Evolutionary conservation across 2,797 vertebrate species (phyloP).

Genomic region (Micropoecilia bifurca): DNA sequence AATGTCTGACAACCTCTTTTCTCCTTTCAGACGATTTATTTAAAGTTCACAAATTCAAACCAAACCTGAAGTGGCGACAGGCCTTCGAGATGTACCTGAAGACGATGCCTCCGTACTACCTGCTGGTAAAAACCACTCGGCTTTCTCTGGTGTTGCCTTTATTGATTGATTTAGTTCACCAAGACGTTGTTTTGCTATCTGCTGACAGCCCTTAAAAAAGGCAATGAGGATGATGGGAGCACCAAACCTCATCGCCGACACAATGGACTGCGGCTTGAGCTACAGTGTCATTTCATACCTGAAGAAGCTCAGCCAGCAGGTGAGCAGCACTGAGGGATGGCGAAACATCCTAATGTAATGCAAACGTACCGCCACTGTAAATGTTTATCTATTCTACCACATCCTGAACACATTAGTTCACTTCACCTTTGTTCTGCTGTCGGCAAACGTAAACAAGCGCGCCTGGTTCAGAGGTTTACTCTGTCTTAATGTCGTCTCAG

Average conservation of each 20-base stretch:
- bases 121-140: constrained; percentile 84
- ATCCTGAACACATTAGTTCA: not conserved
- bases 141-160: constrained; percentile 3
- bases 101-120: constrained; percentile 97
- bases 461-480: not conserved
- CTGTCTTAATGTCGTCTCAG: not conserved
- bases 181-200: constrained; percentile 15
- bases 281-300: constrained; percentile 99
- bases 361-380: not conserved
- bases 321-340: constrained; percentile 55
- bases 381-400: not conserved
- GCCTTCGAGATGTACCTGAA: constrained; percentile 98
- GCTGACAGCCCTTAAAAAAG: constrained; percentile 95
- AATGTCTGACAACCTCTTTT: constrained; percentile 10
- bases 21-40: constrained; percentile 93
- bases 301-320: constrained; percentile 99
- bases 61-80: constrained; percentile 98
- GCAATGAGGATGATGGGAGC: constrained; percentile 99
- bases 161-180: not conserved
- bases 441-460: not conserved
- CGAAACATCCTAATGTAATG: not conserved
- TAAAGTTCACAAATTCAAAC: constrained; percentile 99
- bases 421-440: not conserved
- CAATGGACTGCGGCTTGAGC: constrained; percentile 98
- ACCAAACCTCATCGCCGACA: constrained; percentile 97